phyloP scores from a whole-genome alignment of 2,113 vertebrate genomes.

The Pygathrix nemaeus region DNA sequence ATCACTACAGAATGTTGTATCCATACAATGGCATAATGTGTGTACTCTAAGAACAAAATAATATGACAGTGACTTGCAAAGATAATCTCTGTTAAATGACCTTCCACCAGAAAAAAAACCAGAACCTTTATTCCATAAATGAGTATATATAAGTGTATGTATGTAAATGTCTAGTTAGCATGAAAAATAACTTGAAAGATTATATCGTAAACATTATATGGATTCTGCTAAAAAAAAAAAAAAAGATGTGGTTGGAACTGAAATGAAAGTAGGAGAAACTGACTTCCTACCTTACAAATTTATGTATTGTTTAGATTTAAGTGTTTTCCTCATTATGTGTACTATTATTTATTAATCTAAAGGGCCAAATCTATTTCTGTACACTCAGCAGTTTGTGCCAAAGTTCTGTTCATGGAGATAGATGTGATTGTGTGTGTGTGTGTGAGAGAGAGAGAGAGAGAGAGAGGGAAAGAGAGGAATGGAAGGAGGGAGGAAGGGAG shows the following conservation, averaged over 20 bases:
- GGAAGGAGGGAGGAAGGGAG: background rate
- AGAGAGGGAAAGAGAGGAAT: rapidly evolving
- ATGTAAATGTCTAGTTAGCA: background rate
- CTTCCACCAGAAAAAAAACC: background rate
- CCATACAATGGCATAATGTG: background rate
- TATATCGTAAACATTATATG: background rate
- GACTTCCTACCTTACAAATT: background rate
- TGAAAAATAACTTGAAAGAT: background rate
- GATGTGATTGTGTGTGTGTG: too few relatives aligned
- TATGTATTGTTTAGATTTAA: background rate
- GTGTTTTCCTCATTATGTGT: background rate
- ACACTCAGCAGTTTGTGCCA: background rate
- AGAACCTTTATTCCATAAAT: background rate
- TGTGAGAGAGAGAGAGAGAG: background rate
- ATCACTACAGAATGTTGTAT: background rate
- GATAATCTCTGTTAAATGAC: background rate
- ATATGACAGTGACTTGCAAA: background rate
- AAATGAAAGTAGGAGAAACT: background rate
- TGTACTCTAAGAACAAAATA: background rate
- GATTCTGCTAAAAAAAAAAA: background rate
- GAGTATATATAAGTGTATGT: background rate
- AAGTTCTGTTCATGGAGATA: background rate
- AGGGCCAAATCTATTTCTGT: background rate
- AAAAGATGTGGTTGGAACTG: background rate
- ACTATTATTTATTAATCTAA: background rate